phyloP scores from a whole-genome alignment of 92 coral and sea anemone genomes.

The Isaurus tuberculatus region DNA sequence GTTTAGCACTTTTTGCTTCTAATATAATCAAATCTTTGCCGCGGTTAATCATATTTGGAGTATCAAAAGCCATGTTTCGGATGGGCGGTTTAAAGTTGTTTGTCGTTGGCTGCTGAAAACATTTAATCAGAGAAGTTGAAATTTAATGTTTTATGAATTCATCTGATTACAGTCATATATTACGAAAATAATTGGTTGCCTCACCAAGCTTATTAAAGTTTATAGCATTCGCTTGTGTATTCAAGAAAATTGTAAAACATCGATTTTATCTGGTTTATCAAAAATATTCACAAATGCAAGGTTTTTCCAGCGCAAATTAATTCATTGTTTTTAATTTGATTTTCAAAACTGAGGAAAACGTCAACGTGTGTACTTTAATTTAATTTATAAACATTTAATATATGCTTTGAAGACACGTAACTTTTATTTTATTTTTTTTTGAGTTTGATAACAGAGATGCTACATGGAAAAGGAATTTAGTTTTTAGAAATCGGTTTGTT shows the following conservation, averaged over 20 bases:
- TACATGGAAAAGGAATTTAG: not conserved
- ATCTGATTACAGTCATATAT: not conserved
- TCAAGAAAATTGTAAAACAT: not conserved
- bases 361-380: not conserved
- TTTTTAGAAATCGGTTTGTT: not conserved
- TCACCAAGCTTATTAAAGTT: not conserved
- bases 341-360: not conserved
- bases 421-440: not conserved
- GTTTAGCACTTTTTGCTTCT: slow-evolving; percentile 6
- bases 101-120: no score
- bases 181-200: not conserved
- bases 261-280: not conserved
- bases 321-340: not conserved
- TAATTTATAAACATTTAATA: no score
- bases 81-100: not conserved
- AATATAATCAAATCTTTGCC: slow-evolving; percentile 17
- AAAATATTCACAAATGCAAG: slow-evolving; percentile 2
- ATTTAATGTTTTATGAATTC: no score
- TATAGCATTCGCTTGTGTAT: not conserved
- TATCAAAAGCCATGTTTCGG: not conserved
- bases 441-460: not conserved
- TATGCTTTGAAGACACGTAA: not conserved
- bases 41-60: not conserved
- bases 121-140: no score
- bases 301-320: slow-evolving; percentile 20